Conservation (phyloP, 2,888 invertebrate species). For the Hymenopus coronatus region DNA sequence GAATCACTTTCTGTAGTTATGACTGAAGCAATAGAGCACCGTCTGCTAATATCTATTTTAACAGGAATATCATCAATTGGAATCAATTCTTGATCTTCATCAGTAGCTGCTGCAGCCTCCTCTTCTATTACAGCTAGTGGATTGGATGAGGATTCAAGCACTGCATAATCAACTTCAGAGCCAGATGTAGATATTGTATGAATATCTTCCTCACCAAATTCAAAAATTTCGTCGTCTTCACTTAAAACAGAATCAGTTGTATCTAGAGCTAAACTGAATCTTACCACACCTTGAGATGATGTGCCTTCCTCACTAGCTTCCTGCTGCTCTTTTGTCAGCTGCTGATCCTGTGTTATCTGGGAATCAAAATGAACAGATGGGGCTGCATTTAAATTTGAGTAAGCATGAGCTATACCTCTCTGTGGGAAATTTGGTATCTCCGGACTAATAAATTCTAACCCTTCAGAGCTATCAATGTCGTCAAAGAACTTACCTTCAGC, state of each 20-base stretch:
- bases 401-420: neutral
- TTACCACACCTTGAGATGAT: constrained; percentile 1
- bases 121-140: constrained; percentile 32
- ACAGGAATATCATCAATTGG: constrained; percentile 33
- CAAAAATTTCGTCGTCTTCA: constrained; percentile 24
- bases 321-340: neutral
- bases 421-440: constrained; percentile 8
- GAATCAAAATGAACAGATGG: constrained; percentile 20
- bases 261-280: constrained; percentile 17
- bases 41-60: neutral
- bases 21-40: neutral
- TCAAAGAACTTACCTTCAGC: constrained; percentile 34
- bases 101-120: constrained; percentile 33
- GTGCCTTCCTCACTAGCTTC: neutral
- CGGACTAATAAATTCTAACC: neutral
- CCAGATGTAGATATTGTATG: constrained; percentile 33
- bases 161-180: constrained; percentile 34
- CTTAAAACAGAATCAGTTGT: constrained; percentile 18
- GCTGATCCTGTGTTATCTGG: constrained; percentile 4
- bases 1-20: constrained; percentile 1
- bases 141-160: constrained; percentile 31
- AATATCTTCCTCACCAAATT: constrained; percentile 26
- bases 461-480: neutral
- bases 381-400: neutral
- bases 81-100: constrained; percentile 35